phyloP scores from a whole-genome alignment of 2,113 vertebrate genomes.

The Tyrannus savana region DNA sequence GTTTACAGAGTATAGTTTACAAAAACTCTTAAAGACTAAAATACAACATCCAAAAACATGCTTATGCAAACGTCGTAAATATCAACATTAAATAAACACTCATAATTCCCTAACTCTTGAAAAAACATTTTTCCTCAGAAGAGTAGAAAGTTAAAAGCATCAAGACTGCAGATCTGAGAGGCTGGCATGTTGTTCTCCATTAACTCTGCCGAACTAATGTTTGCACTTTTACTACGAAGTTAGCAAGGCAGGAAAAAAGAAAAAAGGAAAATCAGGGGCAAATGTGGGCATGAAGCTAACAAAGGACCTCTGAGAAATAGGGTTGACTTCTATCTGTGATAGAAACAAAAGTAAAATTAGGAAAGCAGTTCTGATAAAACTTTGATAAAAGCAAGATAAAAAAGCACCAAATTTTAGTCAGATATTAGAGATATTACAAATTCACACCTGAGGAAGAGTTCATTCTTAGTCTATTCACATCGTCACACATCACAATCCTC shows the following conservation, averaged over 20 bases:
- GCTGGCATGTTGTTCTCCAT: background rate
- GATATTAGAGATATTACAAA: background rate
- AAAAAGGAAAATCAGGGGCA: background rate
- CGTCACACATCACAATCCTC: background rate
- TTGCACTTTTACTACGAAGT: background rate
- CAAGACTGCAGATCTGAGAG: background rate
- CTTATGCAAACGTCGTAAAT: background rate
- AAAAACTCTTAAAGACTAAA: background rate
- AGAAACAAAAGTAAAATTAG: background rate
- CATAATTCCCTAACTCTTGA: background rate
- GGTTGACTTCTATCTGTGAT: background rate
- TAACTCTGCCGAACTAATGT: background rate
- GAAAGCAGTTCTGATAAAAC: background rate
- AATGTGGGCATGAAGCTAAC: background rate
- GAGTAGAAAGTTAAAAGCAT: background rate
- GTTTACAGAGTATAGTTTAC: constrained; percentile 32
- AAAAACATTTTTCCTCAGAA: background rate
- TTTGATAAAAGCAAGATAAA: background rate
- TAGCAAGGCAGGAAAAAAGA: background rate
- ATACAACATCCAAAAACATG: background rate
- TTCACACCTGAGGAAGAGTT: background rate
- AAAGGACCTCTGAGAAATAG: background rate
- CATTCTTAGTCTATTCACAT: background rate
- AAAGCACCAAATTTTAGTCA: background rate
- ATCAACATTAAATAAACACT: constrained; percentile 12